Percentiles rank a stretch among this genome's conserved stretches.
Conservation (phyloP, 2,797 vertebrate genomes). For the Emys orbicularis region DNA sequence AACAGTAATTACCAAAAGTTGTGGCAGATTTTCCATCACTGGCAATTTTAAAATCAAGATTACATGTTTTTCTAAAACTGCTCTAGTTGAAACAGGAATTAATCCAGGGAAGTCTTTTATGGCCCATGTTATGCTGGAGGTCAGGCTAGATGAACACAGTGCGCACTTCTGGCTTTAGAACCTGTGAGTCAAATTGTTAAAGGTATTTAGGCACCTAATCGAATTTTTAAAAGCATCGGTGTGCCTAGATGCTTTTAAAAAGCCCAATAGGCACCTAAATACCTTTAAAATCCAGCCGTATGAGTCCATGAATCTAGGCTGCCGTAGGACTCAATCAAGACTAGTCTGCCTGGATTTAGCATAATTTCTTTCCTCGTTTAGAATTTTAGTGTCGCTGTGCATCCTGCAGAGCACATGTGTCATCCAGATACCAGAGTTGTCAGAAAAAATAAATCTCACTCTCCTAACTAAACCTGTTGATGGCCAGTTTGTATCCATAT, state of each 20-base stretch:
- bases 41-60: not conserved
- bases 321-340: not conserved
- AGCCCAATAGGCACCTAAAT: not conserved
- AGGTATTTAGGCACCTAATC: not conserved
- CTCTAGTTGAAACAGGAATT: not conserved
- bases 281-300: not conserved
- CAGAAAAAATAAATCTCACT: not conserved
- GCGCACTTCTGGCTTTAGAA: not conserved
- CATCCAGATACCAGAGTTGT: not conserved
- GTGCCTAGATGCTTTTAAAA: not conserved
- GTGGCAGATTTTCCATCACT: not conserved
- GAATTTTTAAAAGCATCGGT: not conserved
- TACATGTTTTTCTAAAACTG: not conserved
- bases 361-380: not conserved
- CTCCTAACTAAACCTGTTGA: not conserved
- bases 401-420: not conserved
- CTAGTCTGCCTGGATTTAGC: not conserved
- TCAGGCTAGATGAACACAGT: not conserved
- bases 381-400: not conserved
- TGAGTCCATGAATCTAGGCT: not conserved
- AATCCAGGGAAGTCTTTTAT: not conserved
- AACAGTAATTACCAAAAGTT: not conserved
- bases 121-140: not conserved
- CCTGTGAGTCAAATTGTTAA: not conserved
- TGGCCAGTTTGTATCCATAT: not conserved